Percentiles rank a stretch among this genome's conserved stretches.
Evolutionary conservation across 2,113 vertebrate genomes (phyloP).

Genomic region (Propithecus coquereli): DNA sequence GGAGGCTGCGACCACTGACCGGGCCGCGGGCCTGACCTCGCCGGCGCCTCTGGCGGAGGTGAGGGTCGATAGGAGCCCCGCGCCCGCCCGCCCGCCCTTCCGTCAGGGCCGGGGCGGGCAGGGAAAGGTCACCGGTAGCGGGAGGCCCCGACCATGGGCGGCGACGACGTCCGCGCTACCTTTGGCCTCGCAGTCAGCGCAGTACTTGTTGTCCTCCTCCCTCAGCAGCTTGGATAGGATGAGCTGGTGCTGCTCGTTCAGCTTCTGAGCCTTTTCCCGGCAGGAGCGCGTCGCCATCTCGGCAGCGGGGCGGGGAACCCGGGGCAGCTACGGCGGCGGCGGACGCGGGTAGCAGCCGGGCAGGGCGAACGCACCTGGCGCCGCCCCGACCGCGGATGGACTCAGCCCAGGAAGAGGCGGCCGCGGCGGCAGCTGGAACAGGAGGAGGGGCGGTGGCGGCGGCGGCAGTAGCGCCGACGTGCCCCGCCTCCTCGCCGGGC

Average conservation of each 20-base stretch:
- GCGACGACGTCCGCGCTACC: conserved; percentile 78
- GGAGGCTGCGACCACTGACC: not conserved
- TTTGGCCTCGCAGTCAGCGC: conserved; percentile 97
- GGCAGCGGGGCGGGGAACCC: not conserved
- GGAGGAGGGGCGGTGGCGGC: conserved; percentile 25
- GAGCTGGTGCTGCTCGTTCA: conserved; percentile 96
- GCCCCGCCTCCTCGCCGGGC: conserved; percentile 51
- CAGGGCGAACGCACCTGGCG: not conserved
- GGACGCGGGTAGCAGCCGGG: not conserved
- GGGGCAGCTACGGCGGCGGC: not conserved
- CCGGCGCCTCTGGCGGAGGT: not conserved
- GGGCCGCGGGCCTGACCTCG: not conserved
- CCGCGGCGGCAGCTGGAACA: conserved; percentile 57
- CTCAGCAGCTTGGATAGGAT: conserved; percentile 93
- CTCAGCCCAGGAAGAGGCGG: conserved; percentile 55
- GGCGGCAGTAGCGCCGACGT: conserved; percentile 57
- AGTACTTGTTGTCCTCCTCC: conserved; percentile 96
- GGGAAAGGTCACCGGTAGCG: conserved; percentile 50
- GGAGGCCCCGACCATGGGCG: not conserved
- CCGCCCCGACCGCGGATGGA: not conserved
- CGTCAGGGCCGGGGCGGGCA: not conserved
- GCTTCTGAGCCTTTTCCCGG: conserved; percentile 95
- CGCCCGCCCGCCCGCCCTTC: not conserved
- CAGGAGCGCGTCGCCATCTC: conserved; percentile 95
- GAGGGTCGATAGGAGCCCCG: not conserved